Evolutionary conservation across 2,888 invertebrate species (phyloP).

Genomic region (Nysson spinosus): DNA sequence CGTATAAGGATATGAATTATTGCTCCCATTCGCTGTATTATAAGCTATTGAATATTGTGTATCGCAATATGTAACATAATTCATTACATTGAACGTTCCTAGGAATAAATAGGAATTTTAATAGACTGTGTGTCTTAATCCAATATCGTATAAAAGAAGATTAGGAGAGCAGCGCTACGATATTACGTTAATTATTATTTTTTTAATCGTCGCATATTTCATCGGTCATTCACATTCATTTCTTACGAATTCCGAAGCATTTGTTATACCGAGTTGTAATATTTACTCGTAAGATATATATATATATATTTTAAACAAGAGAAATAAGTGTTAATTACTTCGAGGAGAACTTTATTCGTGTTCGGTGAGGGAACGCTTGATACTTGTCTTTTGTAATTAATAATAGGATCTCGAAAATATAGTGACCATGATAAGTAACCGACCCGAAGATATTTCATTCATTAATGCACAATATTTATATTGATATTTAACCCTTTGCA

Average conservation of each 20-base stretch:
- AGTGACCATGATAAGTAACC: background rate
- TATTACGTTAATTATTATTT: background rate
- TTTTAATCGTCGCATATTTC: background rate
- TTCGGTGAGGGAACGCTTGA: background rate
- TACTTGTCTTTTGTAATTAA: background rate
- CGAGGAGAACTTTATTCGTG: background rate
- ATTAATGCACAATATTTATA: background rate
- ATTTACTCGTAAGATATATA: no score
- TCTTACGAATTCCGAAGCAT: background rate
- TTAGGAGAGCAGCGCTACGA: background rate
- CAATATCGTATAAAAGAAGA: background rate
- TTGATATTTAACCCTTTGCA: no score
- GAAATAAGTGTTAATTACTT: background rate
- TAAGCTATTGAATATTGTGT: conserved; percentile 31
- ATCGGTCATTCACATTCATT: background rate
- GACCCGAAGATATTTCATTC: background rate
- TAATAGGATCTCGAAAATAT: no score
- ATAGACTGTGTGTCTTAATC: background rate
- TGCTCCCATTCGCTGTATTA: conserved; percentile 38
- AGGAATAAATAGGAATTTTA: conserved; percentile 27
- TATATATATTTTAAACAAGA: background rate
- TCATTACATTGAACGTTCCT: conserved; percentile 30
- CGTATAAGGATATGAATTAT: background rate
- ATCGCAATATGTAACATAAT: conserved; percentile 43
- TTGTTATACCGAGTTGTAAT: background rate